Evolutionary conservation across 2,888 invertebrate genomes (phyloP).

Genomic region (Drosophila algonquin): DNA sequence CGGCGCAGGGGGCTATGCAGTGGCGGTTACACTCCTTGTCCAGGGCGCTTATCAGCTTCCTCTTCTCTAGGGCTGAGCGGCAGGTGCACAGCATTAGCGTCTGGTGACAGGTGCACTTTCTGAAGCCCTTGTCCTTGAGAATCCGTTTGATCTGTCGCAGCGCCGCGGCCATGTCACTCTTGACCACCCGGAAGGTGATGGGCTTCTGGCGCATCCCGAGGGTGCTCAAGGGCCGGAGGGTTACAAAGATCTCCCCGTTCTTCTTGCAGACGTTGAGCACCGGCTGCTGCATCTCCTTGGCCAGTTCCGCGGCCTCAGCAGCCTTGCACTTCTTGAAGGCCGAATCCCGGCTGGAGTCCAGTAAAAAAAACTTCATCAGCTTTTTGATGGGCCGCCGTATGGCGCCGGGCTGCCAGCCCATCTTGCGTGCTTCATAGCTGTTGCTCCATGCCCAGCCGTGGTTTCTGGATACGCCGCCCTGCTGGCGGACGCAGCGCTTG

Average conservation of each 20-base stretch:
- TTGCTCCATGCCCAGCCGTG: conserved; percentile 89
- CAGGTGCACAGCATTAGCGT: conserved; percentile 83
- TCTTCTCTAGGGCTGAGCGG: conserved; percentile 81
- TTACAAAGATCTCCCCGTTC: conserved; percentile 87
- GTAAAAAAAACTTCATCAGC: conserved; percentile 81
- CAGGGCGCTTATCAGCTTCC: conserved; percentile 84
- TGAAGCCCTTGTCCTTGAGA: conserved; percentile 85
- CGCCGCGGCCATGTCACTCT: conserved; percentile 85
- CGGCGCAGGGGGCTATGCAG: conserved; percentile 63
- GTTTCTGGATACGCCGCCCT: conserved; percentile 85
- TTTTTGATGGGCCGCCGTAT: conserved; percentile 80
- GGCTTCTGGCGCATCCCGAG: conserved; percentile 88
- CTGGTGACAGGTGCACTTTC: conserved; percentile 85
- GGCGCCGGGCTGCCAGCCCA: conserved; percentile 82
- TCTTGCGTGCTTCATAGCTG: conserved; percentile 55
- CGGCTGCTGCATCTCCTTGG: conserved; percentile 84
- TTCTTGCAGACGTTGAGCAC: conserved; percentile 87
- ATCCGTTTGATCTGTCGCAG: conserved; percentile 85
- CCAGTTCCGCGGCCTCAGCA: conserved; percentile 74
- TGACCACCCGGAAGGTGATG: conserved; percentile 87
- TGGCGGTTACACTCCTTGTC: conserved; percentile 83
- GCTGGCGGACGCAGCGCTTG: conserved; percentile 40
- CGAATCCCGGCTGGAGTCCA: conserved; percentile 71
- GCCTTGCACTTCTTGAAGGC: conserved; percentile 66
- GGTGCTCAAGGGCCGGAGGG: conserved; percentile 87